Percentiles rank a stretch among this genome's conserved stretches.
Evolutionary conservation across 2,113 vertebrate genomes (phyloP).

Genomic region (Cathartes aura): DNA sequence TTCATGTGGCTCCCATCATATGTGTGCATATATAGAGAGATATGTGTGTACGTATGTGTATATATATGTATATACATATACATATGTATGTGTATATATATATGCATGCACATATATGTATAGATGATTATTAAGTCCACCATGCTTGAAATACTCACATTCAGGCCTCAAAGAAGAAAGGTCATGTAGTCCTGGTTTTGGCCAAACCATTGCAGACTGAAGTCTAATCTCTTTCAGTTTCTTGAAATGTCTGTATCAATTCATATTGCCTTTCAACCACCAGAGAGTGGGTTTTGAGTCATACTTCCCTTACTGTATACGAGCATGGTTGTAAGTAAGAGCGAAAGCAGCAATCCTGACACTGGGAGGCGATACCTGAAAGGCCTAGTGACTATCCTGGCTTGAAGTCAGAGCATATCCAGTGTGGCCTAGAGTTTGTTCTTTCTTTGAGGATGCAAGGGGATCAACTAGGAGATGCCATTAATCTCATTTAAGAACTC

Average conservation of each 20-base stretch:
- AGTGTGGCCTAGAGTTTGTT: not conserved
- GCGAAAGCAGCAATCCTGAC: not conserved
- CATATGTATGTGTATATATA: no score
- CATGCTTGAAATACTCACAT: not conserved
- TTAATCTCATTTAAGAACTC: not conserved
- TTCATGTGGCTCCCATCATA: not conserved
- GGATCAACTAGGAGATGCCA: not conserved
- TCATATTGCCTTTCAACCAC: not conserved
- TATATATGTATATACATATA: not conserved
- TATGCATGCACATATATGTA: not conserved
- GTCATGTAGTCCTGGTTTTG: not conserved
- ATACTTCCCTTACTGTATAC: not conserved
- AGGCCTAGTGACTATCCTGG: not conserved
- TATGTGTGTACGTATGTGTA: accelerated
- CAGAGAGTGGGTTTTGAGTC: not conserved
- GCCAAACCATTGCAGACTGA: not conserved
- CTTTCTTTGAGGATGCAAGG: not conserved
- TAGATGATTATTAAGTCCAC: not conserved
- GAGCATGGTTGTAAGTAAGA: not conserved
- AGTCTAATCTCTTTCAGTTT: not conserved
- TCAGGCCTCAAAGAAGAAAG: not conserved
- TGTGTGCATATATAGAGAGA: not conserved
- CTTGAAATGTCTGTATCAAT: not conserved
- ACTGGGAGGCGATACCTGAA: not conserved
- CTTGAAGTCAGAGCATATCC: not conserved